These are phyloP conservation scores for Tapirus indicus DNA, from an alignment of 2,797 vertebrate genomes.

Conservation along the genomic window DNA sequence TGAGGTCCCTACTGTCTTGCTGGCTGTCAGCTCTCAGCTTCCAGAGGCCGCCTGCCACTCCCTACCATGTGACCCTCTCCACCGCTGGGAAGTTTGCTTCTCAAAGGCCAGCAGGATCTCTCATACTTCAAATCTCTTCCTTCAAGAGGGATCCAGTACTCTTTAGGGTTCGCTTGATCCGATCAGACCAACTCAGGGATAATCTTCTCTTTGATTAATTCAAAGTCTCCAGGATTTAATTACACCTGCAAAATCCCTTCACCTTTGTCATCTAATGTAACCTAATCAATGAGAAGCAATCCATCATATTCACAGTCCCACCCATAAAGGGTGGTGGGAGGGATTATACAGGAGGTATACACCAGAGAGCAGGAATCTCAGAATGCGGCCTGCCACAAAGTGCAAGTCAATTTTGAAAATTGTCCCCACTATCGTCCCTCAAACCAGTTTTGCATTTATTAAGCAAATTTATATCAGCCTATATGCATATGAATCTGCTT, in stretches of 20 bases:
- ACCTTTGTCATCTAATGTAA: constrained; percentile 28
- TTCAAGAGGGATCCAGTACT: not conserved
- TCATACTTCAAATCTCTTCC: not conserved
- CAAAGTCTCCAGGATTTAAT: constrained; percentile 49
- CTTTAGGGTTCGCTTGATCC: constrained; percentile 11
- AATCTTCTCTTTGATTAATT: constrained; percentile 58
- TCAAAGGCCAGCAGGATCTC: not conserved
- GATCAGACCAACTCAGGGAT: not conserved
- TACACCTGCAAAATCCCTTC: constrained; percentile 46
- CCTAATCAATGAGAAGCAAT: not conserved
- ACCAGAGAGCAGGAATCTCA: not conserved
- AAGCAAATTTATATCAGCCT: not conserved
- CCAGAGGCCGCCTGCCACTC: not conserved
- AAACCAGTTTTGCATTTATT: not conserved
- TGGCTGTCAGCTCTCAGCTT: not conserved
- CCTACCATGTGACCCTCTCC: not conserved
- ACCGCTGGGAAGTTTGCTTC: not conserved
- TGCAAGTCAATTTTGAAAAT: not conserved
- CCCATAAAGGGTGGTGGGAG: too few species aligned
- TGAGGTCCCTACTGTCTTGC: not conserved
- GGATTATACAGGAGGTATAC: not conserved
- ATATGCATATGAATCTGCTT: not conserved
- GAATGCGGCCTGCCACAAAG: not conserved
- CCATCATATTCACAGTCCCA: not conserved
- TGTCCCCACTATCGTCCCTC: not conserved